phyloP scores from a whole-genome alignment of 1,140 invertebrate species.

The Gonatopus flavifemur region DNA sequence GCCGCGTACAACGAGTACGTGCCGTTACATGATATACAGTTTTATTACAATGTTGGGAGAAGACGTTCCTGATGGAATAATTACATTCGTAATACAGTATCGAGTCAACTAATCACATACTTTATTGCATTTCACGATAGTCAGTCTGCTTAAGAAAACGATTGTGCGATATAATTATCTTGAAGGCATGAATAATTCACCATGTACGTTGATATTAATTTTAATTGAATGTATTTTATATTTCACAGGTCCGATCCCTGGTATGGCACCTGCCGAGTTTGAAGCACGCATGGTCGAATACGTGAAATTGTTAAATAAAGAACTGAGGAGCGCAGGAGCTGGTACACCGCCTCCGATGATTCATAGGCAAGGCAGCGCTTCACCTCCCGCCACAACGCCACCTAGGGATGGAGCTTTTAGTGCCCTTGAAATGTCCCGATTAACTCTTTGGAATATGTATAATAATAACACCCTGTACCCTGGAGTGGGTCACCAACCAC shows the following conservation, averaged over 20 bases:
- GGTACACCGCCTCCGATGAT: conserved; percentile 52
- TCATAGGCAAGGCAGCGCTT: conserved; percentile 59
- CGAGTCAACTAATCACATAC: too few relatives aligned
- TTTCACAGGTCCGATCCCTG: conserved; percentile 36
- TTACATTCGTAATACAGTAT: too few relatives aligned
- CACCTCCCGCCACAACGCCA: conserved; percentile 61
- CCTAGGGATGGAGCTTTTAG: conserved; percentile 63
- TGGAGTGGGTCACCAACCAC: conserved; percentile 33
- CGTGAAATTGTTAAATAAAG: conserved; percentile 67
- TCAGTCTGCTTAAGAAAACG: too few relatives aligned
- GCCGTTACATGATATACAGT: too few relatives aligned
- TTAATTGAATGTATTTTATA: too few relatives aligned
- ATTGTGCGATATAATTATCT: too few relatives aligned
- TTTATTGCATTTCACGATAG: too few relatives aligned
- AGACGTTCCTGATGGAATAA: too few relatives aligned
- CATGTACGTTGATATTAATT: too few relatives aligned
- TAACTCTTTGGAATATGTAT: conserved; percentile 82
- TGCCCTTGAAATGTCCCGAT: conserved; percentile 72
- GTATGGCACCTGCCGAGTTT: conserved; percentile 68
- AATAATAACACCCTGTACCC: conserved; percentile 62
- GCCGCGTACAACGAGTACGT: too few relatives aligned
- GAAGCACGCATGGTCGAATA: conserved; percentile 78
- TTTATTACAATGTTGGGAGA: too few relatives aligned
- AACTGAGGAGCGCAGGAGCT: conserved; percentile 49
- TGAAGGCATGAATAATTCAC: neutral